Percentiles rank a stretch among this genome's conserved stretches.
phyloP scores from a whole-genome alignment of 2,888 invertebrate genomes.

The Cheiracanthium punctorium region DNA sequence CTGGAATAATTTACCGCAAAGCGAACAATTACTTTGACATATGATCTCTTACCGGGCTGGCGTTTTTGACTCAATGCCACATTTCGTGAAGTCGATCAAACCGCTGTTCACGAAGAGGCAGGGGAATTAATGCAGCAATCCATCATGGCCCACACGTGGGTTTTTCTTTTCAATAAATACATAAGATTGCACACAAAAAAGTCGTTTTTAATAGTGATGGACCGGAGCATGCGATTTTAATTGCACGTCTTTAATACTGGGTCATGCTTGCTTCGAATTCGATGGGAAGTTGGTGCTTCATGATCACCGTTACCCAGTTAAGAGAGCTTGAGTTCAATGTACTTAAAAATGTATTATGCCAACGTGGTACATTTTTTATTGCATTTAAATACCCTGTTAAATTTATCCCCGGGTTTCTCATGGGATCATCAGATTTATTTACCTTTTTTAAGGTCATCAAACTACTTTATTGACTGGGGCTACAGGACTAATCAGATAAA shows the following conservation, averaged over 20 bases:
- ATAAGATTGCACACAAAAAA: neutral
- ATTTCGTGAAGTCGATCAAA: conserved; percentile 13
- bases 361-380: too few relatives aligned
- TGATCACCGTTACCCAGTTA: too few relatives aligned
- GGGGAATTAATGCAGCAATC: neutral
- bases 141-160: neutral
- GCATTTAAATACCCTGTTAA: too few relatives aligned
- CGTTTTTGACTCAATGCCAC: conserved; percentile 15
- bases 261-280: neutral
- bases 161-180: neutral
- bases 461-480: too few relatives aligned
- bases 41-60: conserved; percentile 38
- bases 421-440: too few relatives aligned
- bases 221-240: neutral
- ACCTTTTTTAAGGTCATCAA: too few relatives aligned
- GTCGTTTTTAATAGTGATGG: neutral
- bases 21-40: conserved; percentile 67
- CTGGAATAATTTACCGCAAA: conserved; percentile 67
- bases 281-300: neutral
- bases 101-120: neutral
- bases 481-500: too few relatives aligned
- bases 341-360: too few relatives aligned
- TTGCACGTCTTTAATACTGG: neutral
- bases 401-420: too few relatives aligned
- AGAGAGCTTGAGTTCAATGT: too few relatives aligned